These are phyloP conservation scores for Cardiocondyla obscurior DNA, from an alignment of 1,140 invertebrate genomes.

Conservation along the genomic window DNA sequence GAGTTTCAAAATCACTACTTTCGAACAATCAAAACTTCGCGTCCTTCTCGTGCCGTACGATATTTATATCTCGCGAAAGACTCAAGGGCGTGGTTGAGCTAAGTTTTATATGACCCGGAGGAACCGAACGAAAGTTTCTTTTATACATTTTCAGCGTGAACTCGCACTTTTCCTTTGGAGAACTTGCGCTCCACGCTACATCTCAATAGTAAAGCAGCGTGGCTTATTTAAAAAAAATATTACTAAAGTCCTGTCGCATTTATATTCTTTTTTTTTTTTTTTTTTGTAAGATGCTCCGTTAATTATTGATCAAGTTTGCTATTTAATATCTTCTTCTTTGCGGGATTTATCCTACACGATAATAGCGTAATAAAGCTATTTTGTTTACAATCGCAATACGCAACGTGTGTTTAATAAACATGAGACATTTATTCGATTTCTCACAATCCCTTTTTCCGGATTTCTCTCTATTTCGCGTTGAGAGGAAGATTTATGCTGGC, in stretches of 20 bases:
- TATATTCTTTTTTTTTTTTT: neutral
- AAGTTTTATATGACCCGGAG: constrained; percentile 71
- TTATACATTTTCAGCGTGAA: constrained; percentile 68
- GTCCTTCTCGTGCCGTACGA: constrained; percentile 24
- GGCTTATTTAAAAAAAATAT: constrained; percentile 52
- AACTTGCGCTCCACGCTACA: constrained; percentile 58
- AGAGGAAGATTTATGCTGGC: constrained; percentile 48
- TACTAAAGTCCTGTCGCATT: neutral
- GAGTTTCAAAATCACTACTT: constrained; percentile 58
- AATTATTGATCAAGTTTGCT: neutral
- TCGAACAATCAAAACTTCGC: constrained; percentile 67
- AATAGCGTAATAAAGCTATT: constrained; percentile 40
- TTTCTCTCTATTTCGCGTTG: constrained; percentile 48
- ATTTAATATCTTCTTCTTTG: neutral
- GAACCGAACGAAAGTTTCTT: constrained; percentile 70
- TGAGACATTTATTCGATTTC: constrained; percentile 56
- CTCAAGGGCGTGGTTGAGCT: constrained; percentile 69
- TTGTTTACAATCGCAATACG: constrained; percentile 43
- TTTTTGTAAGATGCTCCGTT: neutral
- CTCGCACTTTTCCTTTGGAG: constrained; percentile 47
- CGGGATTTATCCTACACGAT: neutral
- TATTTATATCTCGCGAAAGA: constrained; percentile 67
- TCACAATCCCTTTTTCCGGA: constrained; percentile 40
- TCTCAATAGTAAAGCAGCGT: constrained; percentile 38
- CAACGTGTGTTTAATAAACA: constrained; percentile 54